Evolutionary conservation across 1,140 invertebrate genomes (phyloP).

Genomic region (Drosophila mayri): DNA sequence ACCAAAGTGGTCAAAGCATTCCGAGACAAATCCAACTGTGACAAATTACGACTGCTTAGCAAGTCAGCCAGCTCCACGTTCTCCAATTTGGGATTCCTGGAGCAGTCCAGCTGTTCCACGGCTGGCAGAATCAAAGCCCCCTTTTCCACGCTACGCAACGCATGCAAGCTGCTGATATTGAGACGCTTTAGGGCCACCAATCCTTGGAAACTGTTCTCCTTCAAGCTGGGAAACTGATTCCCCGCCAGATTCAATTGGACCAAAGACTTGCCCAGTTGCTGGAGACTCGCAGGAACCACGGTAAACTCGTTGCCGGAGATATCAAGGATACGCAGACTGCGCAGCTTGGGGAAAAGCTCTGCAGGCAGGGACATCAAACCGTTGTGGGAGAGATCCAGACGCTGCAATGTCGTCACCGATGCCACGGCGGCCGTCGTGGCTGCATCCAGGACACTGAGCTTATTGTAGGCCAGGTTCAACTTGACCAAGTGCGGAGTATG

Average conservation of each 20-base stretch:
- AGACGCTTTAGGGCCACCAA: constrained; percentile 86
- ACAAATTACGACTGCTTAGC: constrained; percentile 53
- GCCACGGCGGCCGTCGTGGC: constrained; percentile 87
- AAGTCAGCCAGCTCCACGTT: constrained; percentile 61
- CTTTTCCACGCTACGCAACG: constrained; percentile 85
- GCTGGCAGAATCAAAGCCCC: constrained; percentile 85
- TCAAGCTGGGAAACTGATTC: constrained; percentile 86
- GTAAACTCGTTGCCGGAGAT: constrained; percentile 87
- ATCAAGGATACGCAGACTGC: constrained; percentile 86
- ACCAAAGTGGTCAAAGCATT: constrained; percentile 85
- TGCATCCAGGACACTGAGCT: constrained; percentile 87
- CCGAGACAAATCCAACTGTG: constrained; percentile 80
- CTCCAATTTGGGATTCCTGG: constrained; percentile 69
- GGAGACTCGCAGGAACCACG: constrained; percentile 86
- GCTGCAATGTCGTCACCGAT: constrained; percentile 85
- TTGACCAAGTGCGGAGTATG: constrained; percentile 88
- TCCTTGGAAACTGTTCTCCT: constrained; percentile 86
- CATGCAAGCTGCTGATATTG: constrained; percentile 86
- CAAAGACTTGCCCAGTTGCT: constrained; percentile 85
- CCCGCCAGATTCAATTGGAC: constrained; percentile 86
- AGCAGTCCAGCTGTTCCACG: constrained; percentile 68
- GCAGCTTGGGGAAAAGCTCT: constrained; percentile 85
- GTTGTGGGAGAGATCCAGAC: constrained; percentile 87
- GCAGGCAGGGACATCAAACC: constrained; percentile 85
- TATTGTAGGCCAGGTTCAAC: constrained; percentile 89